Conservation (phyloP, 2,113 vertebrate species). For the Pungitius pungitius region DNA sequence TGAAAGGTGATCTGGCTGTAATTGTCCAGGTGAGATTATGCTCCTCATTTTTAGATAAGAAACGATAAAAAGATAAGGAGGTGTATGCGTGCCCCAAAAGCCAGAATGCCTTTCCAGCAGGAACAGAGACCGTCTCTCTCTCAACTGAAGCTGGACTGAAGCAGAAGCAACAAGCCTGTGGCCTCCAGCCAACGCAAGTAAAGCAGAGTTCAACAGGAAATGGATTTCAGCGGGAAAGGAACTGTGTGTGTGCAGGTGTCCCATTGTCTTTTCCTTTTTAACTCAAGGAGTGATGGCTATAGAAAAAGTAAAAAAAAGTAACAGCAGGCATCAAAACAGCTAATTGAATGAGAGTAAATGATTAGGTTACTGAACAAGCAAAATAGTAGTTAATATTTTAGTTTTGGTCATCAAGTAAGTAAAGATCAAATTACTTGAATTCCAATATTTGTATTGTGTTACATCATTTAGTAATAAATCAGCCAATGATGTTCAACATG, state of each 20-base stretch:
- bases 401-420: no score
- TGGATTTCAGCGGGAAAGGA: conserved; percentile 55
- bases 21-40: conserved; percentile 63
- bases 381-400: no score
- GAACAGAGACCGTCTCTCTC: conserved; percentile 69
- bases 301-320: no score
- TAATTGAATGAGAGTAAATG: no score
- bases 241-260: conserved; percentile 44
- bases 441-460: no score
- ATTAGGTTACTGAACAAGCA: no score
- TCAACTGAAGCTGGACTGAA: conserved; percentile 60
- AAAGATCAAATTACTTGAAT: no score
- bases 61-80: background rate
- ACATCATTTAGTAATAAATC: no score
- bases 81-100: conserved; percentile 1
- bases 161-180: conserved; percentile 24
- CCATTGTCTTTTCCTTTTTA: conserved; percentile 44
- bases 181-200: conserved; percentile 57
- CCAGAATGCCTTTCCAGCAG: conserved; percentile 24
- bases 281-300: background rate
- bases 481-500: no score
- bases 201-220: conserved; percentile 76
- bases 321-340: no score
- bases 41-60: conserved; percentile 40
- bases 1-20: conserved; percentile 45